Percentiles rank a stretch among this genome's conserved stretches.
Conservation (phyloP, 2,888 invertebrate species). For the Phragmatobia fuliginosa region DNA sequence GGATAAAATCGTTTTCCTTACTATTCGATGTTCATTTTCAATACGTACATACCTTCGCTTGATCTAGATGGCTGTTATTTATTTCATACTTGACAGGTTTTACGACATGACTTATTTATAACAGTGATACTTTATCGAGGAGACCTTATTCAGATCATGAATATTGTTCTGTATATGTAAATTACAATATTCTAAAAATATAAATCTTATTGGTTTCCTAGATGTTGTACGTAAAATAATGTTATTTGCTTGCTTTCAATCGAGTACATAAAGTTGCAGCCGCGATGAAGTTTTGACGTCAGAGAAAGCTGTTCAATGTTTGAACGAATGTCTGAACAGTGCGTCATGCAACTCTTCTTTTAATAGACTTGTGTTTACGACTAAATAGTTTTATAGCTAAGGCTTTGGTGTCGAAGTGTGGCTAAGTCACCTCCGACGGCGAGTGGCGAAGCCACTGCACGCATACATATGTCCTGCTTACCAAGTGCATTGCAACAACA, state of each 20-base stretch:
- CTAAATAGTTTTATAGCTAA: conserved; percentile 47
- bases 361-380: conserved; percentile 51
- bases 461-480: conserved; percentile 77
- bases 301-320: conserved; percentile 50
- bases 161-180: conserved; percentile 6
- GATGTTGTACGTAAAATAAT: conserved; percentile 33
- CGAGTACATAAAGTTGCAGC: conserved; percentile 40
- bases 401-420: conserved; percentile 43
- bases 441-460: conserved; percentile 52
- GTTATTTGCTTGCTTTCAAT: conserved; percentile 37
- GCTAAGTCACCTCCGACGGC: conserved; percentile 59
- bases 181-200: conserved; percentile 18
- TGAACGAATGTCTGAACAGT: conserved; percentile 48
- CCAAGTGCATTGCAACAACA: conserved; percentile 71
- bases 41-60: neutral
- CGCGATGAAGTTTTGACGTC: conserved; percentile 52
- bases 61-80: conserved; percentile 35
- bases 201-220: conserved; percentile 26
- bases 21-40: conserved; percentile 18
- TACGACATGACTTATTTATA: conserved; percentile 18
- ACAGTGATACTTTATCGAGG: conserved; percentile 16
- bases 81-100: conserved; percentile 27
- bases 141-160: conserved; percentile 19
- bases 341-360: conserved; percentile 54
- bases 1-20: conserved; percentile 24